Conservation (phyloP, 2,113 vertebrate genomes). For the Pterocles orientalis region DNA sequence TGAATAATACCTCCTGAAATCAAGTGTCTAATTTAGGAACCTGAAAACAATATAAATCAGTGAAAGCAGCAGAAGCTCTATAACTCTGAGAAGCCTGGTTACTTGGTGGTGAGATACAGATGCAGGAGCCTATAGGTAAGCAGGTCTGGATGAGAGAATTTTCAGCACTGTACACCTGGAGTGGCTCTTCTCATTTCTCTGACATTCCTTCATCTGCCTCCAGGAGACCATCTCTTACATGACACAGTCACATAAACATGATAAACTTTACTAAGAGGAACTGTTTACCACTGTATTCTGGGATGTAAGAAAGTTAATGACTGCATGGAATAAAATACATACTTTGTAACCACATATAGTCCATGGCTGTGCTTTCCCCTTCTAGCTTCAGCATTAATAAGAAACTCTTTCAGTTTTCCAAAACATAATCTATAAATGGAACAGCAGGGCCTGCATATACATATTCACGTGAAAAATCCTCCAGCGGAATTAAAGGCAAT, state of each 20-base stretch:
- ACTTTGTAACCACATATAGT: not conserved
- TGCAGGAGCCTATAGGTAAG: not conserved
- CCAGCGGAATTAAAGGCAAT: conserved; percentile 35
- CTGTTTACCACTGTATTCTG: not conserved
- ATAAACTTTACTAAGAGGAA: not conserved
- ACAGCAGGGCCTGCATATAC: conserved; percentile 11
- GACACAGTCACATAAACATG: not conserved
- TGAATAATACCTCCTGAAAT: conserved; percentile 13
- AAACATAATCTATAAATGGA: conserved; percentile 19
- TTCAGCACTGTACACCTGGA: not conserved
- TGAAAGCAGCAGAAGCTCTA: not conserved
- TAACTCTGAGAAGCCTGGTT: not conserved
- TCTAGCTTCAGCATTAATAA: not conserved
- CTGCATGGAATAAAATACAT: not conserved
- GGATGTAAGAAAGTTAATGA: not conserved
- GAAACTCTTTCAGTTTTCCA: not conserved
- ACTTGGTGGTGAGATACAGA: not conserved
- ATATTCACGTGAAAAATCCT: conserved; percentile 28
- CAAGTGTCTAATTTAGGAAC: conserved; percentile 3
- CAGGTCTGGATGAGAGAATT: not conserved
- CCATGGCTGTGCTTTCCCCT: not conserved
- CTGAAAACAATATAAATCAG: conserved; percentile 1
- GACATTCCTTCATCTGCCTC: not conserved
- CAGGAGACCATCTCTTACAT: not conserved
- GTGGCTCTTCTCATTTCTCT: not conserved